Conservation (phyloP, 2,113 vertebrate species). For the Cacatua alba region DNA sequence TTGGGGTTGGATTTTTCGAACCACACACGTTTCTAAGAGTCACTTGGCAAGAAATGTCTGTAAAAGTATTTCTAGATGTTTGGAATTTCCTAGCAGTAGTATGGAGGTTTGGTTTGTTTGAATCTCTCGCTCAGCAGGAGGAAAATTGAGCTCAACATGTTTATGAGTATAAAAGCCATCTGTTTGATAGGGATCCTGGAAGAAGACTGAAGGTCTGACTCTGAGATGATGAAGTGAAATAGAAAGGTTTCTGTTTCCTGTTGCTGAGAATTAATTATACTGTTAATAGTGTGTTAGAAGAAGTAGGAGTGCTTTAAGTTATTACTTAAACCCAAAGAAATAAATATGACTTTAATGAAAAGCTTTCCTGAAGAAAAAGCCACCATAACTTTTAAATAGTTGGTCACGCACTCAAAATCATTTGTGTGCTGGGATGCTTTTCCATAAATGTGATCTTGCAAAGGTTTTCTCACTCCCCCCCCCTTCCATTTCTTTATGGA, state of each 20-base stretch:
- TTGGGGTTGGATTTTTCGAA: background rate
- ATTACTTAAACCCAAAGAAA: too few species aligned
- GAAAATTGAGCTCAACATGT: conserved; percentile 65
- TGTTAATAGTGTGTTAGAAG: too few species aligned
- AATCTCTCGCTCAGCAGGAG: conserved; percentile 51
- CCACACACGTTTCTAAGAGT: conserved; percentile 39
- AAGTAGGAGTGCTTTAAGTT: too few species aligned
- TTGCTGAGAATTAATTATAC: background rate
- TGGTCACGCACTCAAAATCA: too few species aligned
- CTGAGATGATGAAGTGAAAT: conserved; percentile 58
- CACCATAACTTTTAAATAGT: too few species aligned
- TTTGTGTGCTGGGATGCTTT: too few species aligned
- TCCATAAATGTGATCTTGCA: too few species aligned
- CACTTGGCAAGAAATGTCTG: conserved; percentile 61
- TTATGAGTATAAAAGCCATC: conserved; percentile 69
- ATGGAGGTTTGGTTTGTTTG: conserved; percentile 60
- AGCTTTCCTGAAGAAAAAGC: too few species aligned
- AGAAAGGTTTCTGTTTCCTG: conserved; percentile 54
- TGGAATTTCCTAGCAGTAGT: conserved; percentile 69
- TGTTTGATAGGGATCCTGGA: conserved; percentile 63
- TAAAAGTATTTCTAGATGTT: conserved; percentile 65
- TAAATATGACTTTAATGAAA: too few species aligned
- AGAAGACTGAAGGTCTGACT: conserved; percentile 47
- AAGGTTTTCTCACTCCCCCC: background rate
- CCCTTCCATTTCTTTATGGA: background rate